A percentile compares a stretch with the other conserved stretches of the same genome.
phyloP scores from a whole-genome alignment of 2,888 invertebrate genomes.

The Leptinotarsa peninsularis region DNA sequence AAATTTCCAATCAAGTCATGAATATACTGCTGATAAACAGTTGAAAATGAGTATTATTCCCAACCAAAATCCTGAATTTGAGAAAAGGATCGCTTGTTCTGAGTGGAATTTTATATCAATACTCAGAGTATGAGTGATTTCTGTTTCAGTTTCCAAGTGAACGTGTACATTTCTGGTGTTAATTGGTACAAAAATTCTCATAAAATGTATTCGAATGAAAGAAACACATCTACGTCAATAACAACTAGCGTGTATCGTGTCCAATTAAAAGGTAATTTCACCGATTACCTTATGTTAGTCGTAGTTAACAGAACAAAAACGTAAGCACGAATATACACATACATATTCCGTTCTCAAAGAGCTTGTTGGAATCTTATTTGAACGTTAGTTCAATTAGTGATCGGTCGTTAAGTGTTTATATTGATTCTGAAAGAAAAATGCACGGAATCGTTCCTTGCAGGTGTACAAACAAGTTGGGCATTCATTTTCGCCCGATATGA shows the following conservation, averaged over 20 bases:
- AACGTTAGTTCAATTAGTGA: slow-evolving; percentile 32
- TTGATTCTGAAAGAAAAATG: slow-evolving; percentile 26
- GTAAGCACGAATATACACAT: slow-evolving; percentile 22
- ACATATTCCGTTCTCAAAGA: slow-evolving; percentile 22
- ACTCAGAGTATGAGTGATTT: no score
- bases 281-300: background rate
- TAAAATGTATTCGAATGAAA: background rate
- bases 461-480: slow-evolving; percentile 35
- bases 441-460: slow-evolving; percentile 29
- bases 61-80: no score
- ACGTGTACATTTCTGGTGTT: background rate
- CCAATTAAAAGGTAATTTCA: slow-evolving; percentile 10
- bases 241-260: background rate
- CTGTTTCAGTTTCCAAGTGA: no score
- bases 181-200: background rate
- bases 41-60: no score
- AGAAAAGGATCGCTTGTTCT: no score
- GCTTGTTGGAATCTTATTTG: slow-evolving; percentile 27
- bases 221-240: background rate
- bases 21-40: no score
- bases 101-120: no score
- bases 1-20: no score
- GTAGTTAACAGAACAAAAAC: slow-evolving; percentile 8
- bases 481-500: slow-evolving; percentile 28
- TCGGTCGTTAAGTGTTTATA: slow-evolving; percentile 30